Conservation (phyloP, 2,797 vertebrate genomes). For the Sarcoramphus papa region DNA sequence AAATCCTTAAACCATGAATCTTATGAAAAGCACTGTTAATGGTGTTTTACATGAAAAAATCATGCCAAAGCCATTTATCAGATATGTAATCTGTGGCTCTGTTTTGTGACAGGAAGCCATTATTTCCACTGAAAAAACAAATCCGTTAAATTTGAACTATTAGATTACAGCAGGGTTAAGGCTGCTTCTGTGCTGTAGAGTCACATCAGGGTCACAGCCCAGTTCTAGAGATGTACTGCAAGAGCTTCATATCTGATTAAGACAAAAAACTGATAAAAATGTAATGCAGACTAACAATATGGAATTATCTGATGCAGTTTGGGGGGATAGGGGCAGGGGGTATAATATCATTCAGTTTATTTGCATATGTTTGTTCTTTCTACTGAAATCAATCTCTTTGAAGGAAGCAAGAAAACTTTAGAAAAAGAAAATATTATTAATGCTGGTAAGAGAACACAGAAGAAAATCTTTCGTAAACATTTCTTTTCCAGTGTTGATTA, state of each 20-base stretch:
- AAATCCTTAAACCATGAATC: background rate
- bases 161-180: conserved; percentile 54
- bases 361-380: conserved; percentile 57
- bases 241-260: conserved; percentile 36
- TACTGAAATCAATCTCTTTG: conserved; percentile 66
- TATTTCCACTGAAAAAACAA: conserved; percentile 64
- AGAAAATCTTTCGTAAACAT: conserved; percentile 64
- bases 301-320: conserved; percentile 42
- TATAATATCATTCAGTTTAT: conserved; percentile 56
- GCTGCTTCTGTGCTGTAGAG: conserved; percentile 43
- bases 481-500: conserved; percentile 64
- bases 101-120: conserved; percentile 63
- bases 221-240: conserved; percentile 31
- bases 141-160: conserved; percentile 60
- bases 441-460: conserved; percentile 54
- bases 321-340: conserved; percentile 48
- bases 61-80: conserved; percentile 51
- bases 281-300: conserved; percentile 42
- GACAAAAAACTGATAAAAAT: conserved; percentile 31
- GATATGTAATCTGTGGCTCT: conserved; percentile 42
- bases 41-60: conserved; percentile 49
- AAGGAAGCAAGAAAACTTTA: conserved; percentile 68
- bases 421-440: conserved; percentile 50
- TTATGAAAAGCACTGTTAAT: conserved; percentile 27
- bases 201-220: conserved; percentile 11